These are phyloP conservation scores for Temnothorax nylanderi DNA, from an alignment of 1,140 invertebrate species.

Conservation along the genomic window DNA sequence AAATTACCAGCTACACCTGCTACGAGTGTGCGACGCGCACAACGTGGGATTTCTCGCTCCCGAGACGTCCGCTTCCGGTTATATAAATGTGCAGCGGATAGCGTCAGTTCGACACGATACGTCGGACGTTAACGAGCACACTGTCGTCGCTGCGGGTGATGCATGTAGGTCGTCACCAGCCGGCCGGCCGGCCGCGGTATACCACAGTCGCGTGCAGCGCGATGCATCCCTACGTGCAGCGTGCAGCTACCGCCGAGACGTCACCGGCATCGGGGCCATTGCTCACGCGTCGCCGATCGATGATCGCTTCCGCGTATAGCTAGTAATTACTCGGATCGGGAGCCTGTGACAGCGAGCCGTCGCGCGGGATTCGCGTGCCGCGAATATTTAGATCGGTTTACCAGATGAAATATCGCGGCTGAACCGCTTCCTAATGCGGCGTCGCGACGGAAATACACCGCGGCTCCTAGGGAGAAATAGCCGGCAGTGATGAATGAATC, in stretches of 20 bases:
- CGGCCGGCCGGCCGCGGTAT: conserved; percentile 16
- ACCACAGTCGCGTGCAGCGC: conserved; percentile 29
- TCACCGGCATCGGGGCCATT: conserved; percentile 50
- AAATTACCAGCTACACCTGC: neutral
- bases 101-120: conserved; percentile 57
- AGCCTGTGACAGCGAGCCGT: neutral
- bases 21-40: neutral
- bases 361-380: neutral
- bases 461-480: neutral
- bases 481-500: conserved; percentile 13
- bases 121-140: conserved; percentile 55
- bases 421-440: neutral
- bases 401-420: neutral
- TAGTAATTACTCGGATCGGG: conserved; percentile 55
- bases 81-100: conserved; percentile 30
- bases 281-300: conserved; percentile 62
- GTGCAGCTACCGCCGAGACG: conserved; percentile 42
- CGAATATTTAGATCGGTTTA: neutral
- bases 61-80: conserved; percentile 45
- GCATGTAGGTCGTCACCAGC: conserved; percentile 59
- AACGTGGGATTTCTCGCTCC: neutral
- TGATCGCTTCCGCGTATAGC: conserved; percentile 45
- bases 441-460: neutral
- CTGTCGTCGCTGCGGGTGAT: conserved; percentile 68
- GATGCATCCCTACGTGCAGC: conserved; percentile 11